phyloP scores from a whole-genome alignment of 2,888 invertebrate species.

The Molorchus minor region DNA sequence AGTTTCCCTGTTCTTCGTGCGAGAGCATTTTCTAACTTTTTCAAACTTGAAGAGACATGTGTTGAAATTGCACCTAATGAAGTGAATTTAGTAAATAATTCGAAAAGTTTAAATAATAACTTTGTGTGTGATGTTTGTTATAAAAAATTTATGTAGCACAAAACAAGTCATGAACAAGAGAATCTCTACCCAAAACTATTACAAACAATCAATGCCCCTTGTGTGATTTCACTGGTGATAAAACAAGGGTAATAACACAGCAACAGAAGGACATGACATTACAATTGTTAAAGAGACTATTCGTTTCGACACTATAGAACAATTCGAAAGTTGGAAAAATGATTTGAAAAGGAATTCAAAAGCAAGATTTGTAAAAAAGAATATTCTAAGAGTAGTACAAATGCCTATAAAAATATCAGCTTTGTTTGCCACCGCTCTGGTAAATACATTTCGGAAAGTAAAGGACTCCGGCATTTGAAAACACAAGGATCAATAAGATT shows the following conservation, averaged over 20 bases:
- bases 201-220: background rate
- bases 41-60: no score
- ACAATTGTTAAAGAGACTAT: background rate
- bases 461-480: slow-evolving; percentile 1
- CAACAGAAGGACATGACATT: background rate
- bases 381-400: background rate
- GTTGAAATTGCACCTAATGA: no score
- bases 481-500: slow-evolving; percentile 6
- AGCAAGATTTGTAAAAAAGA: background rate
- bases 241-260: background rate
- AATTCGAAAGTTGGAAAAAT: background rate
- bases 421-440: slow-evolving; percentile 17
- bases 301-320: background rate
- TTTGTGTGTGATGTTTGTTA: no score
- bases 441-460: background rate
- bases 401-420: background rate
- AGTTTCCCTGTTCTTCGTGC: no score
- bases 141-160: no score
- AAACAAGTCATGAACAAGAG: no score
- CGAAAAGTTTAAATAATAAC: no score
- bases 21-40: no score
- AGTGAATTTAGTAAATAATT: no score
- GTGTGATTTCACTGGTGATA: background rate
- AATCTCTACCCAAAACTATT: no score
- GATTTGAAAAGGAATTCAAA: background rate